phyloP scores from a whole-genome alignment of 2,888 invertebrate genomes.

The Geotrupes spiniger region DNA sequence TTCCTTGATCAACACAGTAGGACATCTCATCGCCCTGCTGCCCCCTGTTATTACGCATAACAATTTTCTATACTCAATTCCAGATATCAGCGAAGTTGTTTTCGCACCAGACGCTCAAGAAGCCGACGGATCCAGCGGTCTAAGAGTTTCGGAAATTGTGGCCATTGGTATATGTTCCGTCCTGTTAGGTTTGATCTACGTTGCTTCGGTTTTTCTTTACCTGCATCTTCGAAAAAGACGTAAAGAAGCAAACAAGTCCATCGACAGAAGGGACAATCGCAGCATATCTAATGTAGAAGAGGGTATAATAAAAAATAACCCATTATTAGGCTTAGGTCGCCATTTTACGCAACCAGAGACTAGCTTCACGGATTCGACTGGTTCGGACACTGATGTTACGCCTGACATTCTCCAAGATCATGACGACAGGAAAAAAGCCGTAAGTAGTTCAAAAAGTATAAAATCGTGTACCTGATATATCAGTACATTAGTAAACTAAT shows the following conservation, averaged over 20 bases:
- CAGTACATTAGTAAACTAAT: too few relatives aligned
- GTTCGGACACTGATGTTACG: constrained; percentile 65
- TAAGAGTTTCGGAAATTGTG: constrained; percentile 74
- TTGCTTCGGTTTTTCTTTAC: constrained; percentile 81
- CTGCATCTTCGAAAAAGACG: constrained; percentile 70
- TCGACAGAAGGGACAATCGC: constrained; percentile 36
- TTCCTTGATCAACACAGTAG: too few relatives aligned
- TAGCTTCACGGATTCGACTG: constrained; percentile 57
- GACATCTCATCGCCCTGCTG: too few relatives aligned
- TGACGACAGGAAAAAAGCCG: constrained; percentile 45
- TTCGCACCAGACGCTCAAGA: constrained; percentile 67
- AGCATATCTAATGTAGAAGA: constrained; percentile 55
- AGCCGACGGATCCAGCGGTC: constrained; percentile 56
- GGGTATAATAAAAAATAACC: constrained; percentile 77
- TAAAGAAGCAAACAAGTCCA: constrained; percentile 37
- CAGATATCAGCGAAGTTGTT: constrained; percentile 77
- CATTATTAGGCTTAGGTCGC: constrained; percentile 60
- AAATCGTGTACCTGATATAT: too few relatives aligned
- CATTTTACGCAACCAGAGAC: constrained; percentile 61
- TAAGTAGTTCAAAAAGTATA: constrained; percentile 36
- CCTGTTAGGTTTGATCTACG: constrained; percentile 82
- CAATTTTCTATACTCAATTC: too few relatives aligned
- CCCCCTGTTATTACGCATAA: too few relatives aligned
- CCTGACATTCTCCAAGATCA: constrained; percentile 49
- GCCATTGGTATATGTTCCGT: constrained; percentile 81